Percentiles rank a stretch among this genome's conserved stretches.
These are phyloP conservation scores for Intoshia linei DNA, from an alignment of 1,140 invertebrate species.

Conservation along the genomic window DNA sequence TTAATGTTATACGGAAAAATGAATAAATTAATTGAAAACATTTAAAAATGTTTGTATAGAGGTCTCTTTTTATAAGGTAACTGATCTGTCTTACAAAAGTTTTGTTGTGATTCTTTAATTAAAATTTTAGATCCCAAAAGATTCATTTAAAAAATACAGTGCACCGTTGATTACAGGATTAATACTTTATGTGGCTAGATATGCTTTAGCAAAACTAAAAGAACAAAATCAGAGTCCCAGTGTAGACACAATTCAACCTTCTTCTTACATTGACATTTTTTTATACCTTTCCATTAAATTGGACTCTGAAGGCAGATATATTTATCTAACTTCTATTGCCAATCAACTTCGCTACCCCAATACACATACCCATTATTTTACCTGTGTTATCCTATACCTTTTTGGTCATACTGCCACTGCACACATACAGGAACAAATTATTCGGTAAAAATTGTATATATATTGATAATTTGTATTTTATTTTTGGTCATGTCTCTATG, in stretches of 20 bases:
- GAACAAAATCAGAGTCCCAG: constrained; percentile 47
- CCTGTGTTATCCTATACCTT: constrained; percentile 66
- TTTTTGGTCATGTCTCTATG: neutral
- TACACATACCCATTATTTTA: constrained; percentile 96
- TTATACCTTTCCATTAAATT: constrained; percentile 84
- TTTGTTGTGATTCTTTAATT: neutral
- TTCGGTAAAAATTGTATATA: constrained; percentile 18
- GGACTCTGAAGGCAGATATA: constrained; percentile 70
- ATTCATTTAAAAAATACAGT: constrained; percentile 62
- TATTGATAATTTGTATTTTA: neutral
- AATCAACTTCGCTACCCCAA: constrained; percentile 94
- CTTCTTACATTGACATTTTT: constrained; percentile 95
- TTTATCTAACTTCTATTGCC: constrained; percentile 85
- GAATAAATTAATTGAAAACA: no score
- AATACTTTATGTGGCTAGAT: constrained; percentile 75
- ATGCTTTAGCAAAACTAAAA: constrained; percentile 40
- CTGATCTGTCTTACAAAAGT: no score
- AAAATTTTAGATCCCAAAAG: constrained; percentile 30
- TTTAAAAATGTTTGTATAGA: no score
- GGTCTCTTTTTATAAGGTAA: no score
- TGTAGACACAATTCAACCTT: constrained; percentile 70
- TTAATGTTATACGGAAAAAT: no score
- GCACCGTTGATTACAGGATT: constrained; percentile 77
- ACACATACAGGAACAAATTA: constrained; percentile 52
- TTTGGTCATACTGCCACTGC: constrained; percentile 91